Percentiles rank a stretch among this genome's conserved stretches.
These are phyloP conservation scores for Parasteatoda tepidariorum DNA, from an alignment of 1,140 invertebrate genomes.

Conservation along the genomic window DNA sequence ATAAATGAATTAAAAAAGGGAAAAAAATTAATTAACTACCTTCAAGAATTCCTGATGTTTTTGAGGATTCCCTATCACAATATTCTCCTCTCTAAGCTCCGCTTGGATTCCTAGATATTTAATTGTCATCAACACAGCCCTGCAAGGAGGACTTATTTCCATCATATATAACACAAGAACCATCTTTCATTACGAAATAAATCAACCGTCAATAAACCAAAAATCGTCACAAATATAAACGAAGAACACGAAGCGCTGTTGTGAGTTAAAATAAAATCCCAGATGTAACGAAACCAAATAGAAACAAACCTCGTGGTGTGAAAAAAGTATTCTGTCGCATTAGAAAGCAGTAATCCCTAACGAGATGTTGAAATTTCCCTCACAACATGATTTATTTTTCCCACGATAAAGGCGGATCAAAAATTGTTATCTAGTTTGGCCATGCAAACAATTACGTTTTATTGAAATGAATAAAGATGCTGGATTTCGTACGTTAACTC, in stretches of 20 bases:
- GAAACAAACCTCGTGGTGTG: not conserved
- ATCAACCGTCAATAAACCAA: not conserved
- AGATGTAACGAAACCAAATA: not conserved
- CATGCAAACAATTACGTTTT: too few relatives aligned
- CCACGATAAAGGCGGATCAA: not conserved
- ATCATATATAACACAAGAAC: constrained; percentile 46
- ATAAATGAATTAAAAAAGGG: not conserved
- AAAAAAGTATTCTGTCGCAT: not conserved
- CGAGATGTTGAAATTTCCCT: not conserved
- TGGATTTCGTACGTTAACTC: too few relatives aligned
- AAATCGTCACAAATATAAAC: not conserved
- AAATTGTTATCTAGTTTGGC: too few relatives aligned
- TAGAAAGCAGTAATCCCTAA: not conserved
- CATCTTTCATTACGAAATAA: too few relatives aligned
- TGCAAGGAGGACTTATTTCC: constrained; percentile 62
- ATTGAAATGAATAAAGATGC: too few relatives aligned
- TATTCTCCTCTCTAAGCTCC: constrained; percentile 72
- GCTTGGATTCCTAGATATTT: constrained; percentile 62
- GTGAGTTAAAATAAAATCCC: not conserved
- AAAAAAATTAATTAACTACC: constrained; percentile 69
- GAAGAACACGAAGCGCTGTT: not conserved
- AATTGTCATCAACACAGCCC: constrained; percentile 63
- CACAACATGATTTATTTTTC: not conserved
- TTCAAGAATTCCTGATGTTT: constrained; percentile 77
- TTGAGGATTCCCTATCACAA: constrained; percentile 77